Evolutionary conservation across 2,797 vertebrate genomes (phyloP), one percentile per base, ranked within the genome.

Genomic region (Eospalax fontanierii): DNA sequence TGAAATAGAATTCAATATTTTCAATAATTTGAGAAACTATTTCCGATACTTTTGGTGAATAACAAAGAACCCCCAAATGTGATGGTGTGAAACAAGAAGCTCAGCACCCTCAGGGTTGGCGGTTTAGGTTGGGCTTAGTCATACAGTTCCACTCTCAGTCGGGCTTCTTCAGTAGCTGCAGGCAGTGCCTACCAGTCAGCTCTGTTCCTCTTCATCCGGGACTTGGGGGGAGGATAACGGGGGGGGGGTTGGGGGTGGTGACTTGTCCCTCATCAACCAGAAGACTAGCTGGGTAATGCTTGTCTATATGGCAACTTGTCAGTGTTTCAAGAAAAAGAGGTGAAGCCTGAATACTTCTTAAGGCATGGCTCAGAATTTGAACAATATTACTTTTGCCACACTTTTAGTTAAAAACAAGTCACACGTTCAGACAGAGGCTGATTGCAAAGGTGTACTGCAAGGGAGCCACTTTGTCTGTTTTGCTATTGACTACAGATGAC

Each of bases 1-100:
- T 38, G 78, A 40, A 91, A 78, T 66, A 43, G 57, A 65, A 95
- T 71, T 78, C 24, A 82, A 75, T n/a, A 9, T 90, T 90, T 84
- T 89, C 3, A 73, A 18, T 66, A 63, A 84, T 54, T 38, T 78
- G 75, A 93, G 19, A 88, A 40, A n/a, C 26, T 59, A 3, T 59
- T 68, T 40, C 28, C 88, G 16, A 87, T 76, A 43, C 43, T 50
- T 96, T 50, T 83, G 79, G 30, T 93, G 12, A 90, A 26, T 38
- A 94, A 91, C 43, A 87, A 80, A 76, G 24, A 26, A 91, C 26
- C 28, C 7, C 15, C 38, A 70, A 87, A 85, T 89, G 33, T 38
- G 59, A 2, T 30, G 4, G 15, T 74, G 91, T 86, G 57, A 87
- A 87, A 66, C 1, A 46, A 59, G 71, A 90, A 73, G 59, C 24